A percentile compares a stretch with the other conserved stretches of the same genome.
These are phyloP conservation scores for Phainopepla nitens DNA, from an alignment of 2,113 vertebrate species.

Conservation along the genomic window DNA sequence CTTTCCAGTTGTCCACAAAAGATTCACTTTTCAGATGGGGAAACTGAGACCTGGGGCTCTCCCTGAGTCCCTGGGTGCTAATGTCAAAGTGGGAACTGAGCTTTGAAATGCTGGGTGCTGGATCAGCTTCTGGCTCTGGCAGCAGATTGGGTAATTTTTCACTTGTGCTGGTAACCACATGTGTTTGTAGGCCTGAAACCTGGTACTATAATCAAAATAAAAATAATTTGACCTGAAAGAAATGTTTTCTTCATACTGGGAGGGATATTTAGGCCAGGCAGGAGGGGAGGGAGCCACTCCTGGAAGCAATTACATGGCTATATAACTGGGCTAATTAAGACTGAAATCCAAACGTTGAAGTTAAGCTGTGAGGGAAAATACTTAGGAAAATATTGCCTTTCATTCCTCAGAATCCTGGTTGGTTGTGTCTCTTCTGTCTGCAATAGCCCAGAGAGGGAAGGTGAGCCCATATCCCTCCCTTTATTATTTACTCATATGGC, in stretches of 20 bases:
- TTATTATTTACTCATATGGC: background rate
- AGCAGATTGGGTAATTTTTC: background rate
- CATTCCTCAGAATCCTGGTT: background rate
- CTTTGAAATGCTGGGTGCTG: background rate
- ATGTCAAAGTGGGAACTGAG: background rate
- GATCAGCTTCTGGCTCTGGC: background rate
- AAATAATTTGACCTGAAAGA: slow-evolving; percentile 37
- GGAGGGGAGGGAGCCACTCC: background rate
- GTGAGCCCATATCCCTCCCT: background rate
- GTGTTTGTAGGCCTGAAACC: background rate
- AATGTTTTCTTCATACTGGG: slow-evolving; percentile 23
- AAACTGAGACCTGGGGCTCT: background rate
- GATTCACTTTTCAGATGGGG: background rate
- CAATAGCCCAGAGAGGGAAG: background rate
- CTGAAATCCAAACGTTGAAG: slow-evolving; percentile 3
- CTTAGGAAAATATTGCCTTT: background rate
- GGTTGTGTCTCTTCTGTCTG: background rate
- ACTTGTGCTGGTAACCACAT: background rate
- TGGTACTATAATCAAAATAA: background rate
- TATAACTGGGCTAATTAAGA: slow-evolving; percentile 44
- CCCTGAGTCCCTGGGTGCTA: background rate
- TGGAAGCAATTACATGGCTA: slow-evolving; percentile 55
- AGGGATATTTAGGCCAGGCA: slow-evolving; percentile 27
- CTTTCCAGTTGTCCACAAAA: background rate
- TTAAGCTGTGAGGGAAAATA: background rate